Percentiles rank a stretch among this genome's conserved stretches.
These are phyloP conservation scores for Coenobita brevimanus DNA, from an alignment of 1,140 invertebrate species.

Conservation along the genomic window DNA sequence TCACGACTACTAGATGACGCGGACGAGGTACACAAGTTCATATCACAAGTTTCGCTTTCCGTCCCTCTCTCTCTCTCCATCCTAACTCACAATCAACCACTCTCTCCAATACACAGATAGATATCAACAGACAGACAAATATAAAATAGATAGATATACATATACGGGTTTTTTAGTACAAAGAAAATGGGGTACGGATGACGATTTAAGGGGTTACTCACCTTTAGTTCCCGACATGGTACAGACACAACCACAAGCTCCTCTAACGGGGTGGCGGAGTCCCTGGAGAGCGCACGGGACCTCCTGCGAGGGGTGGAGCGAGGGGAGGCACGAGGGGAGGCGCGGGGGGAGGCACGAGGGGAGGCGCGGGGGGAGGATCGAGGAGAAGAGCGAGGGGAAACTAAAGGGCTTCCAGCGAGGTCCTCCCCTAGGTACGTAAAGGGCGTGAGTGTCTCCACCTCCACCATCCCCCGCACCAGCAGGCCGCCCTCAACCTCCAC, in stretches of 20 bases:
- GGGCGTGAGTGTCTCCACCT: constrained; percentile 45
- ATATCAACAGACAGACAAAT: no score
- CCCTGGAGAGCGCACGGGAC: constrained; percentile 57
- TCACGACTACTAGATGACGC: no score
- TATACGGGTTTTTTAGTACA: no score
- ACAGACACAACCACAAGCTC: constrained; percentile 67
- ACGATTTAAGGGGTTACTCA: no score
- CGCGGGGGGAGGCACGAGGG: constrained; percentile 42
- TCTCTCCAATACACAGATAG: no score
- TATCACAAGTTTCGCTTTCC: no score
- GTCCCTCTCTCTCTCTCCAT: no score
- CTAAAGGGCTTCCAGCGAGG: constrained; percentile 16
- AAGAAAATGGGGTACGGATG: no score
- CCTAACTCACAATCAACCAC: no score
- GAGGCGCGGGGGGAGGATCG: constrained; percentile 42
- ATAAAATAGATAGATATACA: no score
- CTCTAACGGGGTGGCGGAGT: constrained; percentile 41
- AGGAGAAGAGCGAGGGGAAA: constrained; percentile 30
- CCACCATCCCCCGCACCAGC: constrained; percentile 49
- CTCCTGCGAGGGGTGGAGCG: constrained; percentile 48
- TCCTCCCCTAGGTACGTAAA: constrained; percentile 50
- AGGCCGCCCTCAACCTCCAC: no score
- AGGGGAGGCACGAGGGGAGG: constrained; percentile 35
- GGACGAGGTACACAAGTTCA: no score
- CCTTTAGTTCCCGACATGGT: constrained; percentile 66